phyloP scores from a whole-genome alignment of 2,888 invertebrate species.

The Andrena bicolor region DNA sequence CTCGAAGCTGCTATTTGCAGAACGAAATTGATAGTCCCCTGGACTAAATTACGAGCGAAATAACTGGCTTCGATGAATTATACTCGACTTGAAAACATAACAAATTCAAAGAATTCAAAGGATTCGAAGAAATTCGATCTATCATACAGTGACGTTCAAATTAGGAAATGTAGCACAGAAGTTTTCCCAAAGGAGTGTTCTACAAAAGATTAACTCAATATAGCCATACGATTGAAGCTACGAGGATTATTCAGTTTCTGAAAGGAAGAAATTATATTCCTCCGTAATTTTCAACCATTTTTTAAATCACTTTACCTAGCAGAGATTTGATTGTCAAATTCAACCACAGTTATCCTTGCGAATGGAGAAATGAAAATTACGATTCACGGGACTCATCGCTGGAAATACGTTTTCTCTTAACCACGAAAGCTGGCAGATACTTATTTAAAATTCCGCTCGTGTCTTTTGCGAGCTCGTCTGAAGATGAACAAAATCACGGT shows the following conservation, averaged over 20 bases:
- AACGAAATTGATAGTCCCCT: neutral
- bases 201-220: no score
- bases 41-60: neutral
- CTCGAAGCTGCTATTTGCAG: neutral
- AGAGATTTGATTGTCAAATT: neutral
- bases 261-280: no score
- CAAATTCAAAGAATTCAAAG: neutral
- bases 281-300: neutral
- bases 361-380: constrained; percentile 40
- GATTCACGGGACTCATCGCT: constrained; percentile 28
- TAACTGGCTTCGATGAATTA: neutral
- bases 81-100: neutral
- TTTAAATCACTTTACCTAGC: neutral
- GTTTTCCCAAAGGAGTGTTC: no score
- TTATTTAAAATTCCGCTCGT: constrained; percentile 67
- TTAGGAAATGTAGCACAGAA: no score
- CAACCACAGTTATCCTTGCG: constrained; percentile 4
- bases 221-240: neutral
- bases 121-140: neutral
- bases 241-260: neutral
- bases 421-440: constrained; percentile 54
- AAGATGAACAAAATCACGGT: constrained; percentile 52
- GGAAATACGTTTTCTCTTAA: constrained; percentile 59
- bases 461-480: constrained; percentile 30
- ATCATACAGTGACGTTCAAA: no score